Percentiles rank a stretch among this genome's conserved stretches.
Conservation (phyloP, 2,888 invertebrate species). For the Embidobia sp. region DNA sequence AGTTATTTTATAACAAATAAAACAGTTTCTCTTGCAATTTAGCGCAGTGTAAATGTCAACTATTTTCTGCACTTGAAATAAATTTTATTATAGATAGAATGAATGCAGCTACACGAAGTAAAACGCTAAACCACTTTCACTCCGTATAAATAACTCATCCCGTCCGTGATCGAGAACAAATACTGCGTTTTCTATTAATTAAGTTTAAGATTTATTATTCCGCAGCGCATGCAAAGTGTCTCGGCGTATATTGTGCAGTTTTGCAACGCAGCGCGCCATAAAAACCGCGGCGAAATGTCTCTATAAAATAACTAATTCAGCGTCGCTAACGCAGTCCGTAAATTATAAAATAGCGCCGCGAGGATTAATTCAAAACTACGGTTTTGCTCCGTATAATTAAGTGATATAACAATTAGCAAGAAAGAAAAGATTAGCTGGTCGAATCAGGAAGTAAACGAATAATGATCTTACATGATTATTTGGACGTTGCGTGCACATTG, state of each 20-base stretch:
- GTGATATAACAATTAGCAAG: constrained; percentile 44
- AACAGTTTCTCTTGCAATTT: background rate
- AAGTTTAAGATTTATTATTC: constrained; percentile 15
- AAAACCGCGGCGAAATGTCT: background rate
- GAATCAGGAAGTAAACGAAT: constrained; percentile 38
- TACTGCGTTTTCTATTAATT: constrained; percentile 25
- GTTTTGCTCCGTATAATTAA: constrained; percentile 30
- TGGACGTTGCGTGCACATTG: constrained; percentile 47
- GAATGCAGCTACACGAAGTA: background rate
- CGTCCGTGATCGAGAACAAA: constrained; percentile 6
- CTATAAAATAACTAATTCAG: constrained; percentile 22
- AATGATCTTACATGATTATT: constrained; percentile 32
- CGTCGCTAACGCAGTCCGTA: constrained; percentile 3
- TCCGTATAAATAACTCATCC: constrained; percentile 8
- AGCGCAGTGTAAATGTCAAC: background rate
- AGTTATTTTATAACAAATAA: background rate
- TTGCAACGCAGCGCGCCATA: background rate
- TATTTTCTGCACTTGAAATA: background rate
- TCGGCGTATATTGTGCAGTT: constrained; percentile 6
- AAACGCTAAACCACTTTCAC: constrained; percentile 5
- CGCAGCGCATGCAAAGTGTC: constrained; percentile 15
- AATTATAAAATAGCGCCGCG: background rate
- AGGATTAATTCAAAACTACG: constrained; percentile 6
- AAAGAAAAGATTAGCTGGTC: constrained; percentile 27
- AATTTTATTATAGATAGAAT: background rate